phyloP scores from a whole-genome alignment of 1,140 invertebrate species.

The Stenopsyche tienmushanensis region DNA sequence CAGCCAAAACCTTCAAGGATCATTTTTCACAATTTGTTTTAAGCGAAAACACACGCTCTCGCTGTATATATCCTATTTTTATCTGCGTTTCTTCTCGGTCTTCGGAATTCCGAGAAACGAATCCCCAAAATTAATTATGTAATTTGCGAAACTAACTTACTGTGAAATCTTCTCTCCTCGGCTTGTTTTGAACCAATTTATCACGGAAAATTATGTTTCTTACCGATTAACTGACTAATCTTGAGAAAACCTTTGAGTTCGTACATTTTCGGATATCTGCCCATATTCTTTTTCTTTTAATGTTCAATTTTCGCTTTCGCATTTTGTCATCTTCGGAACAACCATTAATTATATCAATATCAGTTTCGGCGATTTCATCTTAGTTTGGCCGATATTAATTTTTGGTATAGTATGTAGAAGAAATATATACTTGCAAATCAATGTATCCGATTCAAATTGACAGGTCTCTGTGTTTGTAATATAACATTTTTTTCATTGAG shows the following conservation, averaged over 20 bases:
- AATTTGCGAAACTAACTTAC: conserved; percentile 30
- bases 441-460: no score
- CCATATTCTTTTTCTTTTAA: conserved; percentile 9
- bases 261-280: not conserved
- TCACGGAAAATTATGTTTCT: conserved; percentile 30
- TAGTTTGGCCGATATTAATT: no score
- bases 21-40: no score
- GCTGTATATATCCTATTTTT: no score
- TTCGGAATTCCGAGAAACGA: conserved; percentile 15
- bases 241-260: conserved; percentile 22
- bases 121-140: conserved; percentile 26
- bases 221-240: conserved; percentile 26
- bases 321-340: not conserved
- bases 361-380: not conserved
- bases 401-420: no score
- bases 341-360: not conserved
- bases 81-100: not conserved
- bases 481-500: no score
- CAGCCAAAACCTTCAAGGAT: no score
- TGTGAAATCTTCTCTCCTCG: conserved; percentile 26
- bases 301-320: not conserved
- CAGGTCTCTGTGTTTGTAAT: no score
- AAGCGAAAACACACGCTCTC: no score
- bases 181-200: conserved; percentile 30
- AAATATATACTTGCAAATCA: no score